These are phyloP conservation scores for Regulus satrapa DNA, from an alignment of 2,113 vertebrate genomes.

Conservation along the genomic window DNA sequence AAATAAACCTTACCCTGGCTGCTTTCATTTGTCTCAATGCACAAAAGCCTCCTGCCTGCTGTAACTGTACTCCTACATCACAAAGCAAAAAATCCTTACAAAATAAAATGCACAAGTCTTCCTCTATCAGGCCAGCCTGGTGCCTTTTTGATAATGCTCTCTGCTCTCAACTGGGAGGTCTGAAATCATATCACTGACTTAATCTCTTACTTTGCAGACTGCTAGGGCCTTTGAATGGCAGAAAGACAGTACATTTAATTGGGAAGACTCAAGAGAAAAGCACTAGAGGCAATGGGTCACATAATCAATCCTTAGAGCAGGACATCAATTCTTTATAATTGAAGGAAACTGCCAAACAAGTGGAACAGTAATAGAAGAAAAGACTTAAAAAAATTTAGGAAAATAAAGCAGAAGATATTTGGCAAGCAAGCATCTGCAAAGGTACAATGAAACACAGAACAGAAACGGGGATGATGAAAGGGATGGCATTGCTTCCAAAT, in stretches of 20 bases:
- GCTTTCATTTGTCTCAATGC: background rate
- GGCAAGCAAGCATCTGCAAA: background rate
- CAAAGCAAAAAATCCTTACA: background rate
- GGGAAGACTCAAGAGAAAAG: background rate
- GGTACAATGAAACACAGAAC: background rate
- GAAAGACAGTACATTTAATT: background rate
- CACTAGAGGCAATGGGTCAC: background rate
- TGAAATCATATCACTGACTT: slow-evolving; percentile 5
- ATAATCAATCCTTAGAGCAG: background rate
- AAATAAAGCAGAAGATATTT: background rate
- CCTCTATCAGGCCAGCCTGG: background rate
- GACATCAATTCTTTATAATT: background rate
- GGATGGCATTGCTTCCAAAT: background rate
- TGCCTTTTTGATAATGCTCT: background rate
- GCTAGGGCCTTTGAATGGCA: background rate
- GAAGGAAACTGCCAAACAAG: background rate
- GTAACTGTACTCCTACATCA: background rate
- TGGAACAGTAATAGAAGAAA: background rate
- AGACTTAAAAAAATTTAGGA: background rate
- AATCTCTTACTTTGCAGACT: background rate
- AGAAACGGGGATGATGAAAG: background rate
- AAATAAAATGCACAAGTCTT: background rate
- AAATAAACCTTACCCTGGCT: background rate
- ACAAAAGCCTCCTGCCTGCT: background rate
- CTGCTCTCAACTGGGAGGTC: background rate